These are phyloP conservation scores for Leptatherina wallacei DNA, from an alignment of 2,797 vertebrate species.

Conservation along the genomic window DNA sequence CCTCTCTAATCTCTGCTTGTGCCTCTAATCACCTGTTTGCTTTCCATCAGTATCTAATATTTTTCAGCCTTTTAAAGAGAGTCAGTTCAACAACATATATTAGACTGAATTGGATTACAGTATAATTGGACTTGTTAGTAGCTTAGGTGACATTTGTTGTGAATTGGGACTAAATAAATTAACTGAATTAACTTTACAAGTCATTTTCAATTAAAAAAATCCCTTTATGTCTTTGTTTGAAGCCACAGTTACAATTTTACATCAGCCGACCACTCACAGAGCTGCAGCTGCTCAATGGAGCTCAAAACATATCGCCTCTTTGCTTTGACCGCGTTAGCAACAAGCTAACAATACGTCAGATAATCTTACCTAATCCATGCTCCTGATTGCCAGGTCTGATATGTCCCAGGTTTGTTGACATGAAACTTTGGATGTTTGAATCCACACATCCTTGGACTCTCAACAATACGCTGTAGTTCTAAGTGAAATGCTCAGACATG, in stretches of 20 bases:
- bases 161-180: background rate
- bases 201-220: background rate
- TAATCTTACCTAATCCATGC: background rate
- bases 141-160: background rate
- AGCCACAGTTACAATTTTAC: background rate
- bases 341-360: background rate
- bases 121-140: background rate
- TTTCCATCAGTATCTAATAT: background rate
- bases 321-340: background rate
- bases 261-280: background rate
- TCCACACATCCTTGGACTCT: background rate
- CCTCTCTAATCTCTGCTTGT: constrained; percentile 12
- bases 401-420: background rate
- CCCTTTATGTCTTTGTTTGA: background rate
- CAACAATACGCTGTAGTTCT: background rate
- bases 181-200: background rate
- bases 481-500: background rate
- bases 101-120: background rate
- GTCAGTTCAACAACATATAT: background rate
- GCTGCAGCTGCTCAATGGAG: background rate
- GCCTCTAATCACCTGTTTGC: constrained; percentile 39
- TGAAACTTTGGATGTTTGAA: background rate
- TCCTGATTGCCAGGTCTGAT: background rate
- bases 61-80: background rate
- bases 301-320: background rate